A percentile compares a stretch with the other conserved stretches of the same genome.
Evolutionary conservation across 2,888 invertebrate species (phyloP).

Genomic region (Noctua janthina): DNA sequence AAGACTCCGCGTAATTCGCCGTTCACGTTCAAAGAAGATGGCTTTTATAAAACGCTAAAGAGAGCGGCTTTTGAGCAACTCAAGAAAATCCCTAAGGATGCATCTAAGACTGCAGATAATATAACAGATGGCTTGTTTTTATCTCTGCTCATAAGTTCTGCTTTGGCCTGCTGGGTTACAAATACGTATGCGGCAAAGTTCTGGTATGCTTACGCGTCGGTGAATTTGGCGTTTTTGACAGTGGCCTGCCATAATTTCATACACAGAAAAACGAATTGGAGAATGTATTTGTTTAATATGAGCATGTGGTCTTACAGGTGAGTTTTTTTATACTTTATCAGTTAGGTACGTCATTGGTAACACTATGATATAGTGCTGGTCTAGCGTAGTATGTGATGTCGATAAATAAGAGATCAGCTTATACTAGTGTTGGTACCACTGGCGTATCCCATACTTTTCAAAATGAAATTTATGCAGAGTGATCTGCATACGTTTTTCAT

Average conservation of each 20-base stretch:
- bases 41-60: constrained; percentile 94
- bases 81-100: constrained; percentile 86
- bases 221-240: constrained; percentile 90
- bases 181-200: constrained; percentile 71
- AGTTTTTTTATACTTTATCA: constrained; percentile 40
- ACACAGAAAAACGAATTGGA: constrained; percentile 94
- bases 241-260: constrained; percentile 94
- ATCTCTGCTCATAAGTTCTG: constrained; percentile 77
- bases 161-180: constrained; percentile 72
- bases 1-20: constrained; percentile 92
- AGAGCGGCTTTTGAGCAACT: constrained; percentile 89
- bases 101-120: constrained; percentile 75
- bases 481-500: not conserved
- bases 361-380: not conserved
- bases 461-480: not conserved
- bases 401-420: not conserved
- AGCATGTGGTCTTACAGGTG: constrained; percentile 92
- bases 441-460: not conserved
- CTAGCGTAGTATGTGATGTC: not conserved
- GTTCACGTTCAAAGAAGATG: constrained; percentile 93
- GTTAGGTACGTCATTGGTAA: not conserved
- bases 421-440: not conserved
- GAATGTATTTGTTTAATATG: constrained; percentile 94
- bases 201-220: constrained; percentile 88
- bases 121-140: constrained; percentile 81